These are phyloP conservation scores for Zaprionus bogoriensis DNA, from an alignment of 2,888 invertebrate genomes.

Conservation along the genomic window DNA sequence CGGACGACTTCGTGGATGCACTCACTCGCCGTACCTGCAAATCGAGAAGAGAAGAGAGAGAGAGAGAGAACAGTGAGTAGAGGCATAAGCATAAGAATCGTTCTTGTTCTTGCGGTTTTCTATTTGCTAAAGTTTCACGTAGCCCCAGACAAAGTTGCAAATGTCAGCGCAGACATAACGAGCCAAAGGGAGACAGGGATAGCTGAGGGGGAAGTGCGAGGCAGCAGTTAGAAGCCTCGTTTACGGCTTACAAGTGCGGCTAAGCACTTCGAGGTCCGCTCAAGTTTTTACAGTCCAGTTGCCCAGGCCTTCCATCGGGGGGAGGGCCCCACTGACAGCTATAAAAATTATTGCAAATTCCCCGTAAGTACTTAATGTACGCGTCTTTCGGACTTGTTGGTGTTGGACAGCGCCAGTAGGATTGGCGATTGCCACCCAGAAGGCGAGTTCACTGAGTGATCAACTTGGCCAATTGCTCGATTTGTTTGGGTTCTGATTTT, in stretches of 20 bases:
- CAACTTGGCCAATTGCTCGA: constrained; percentile 10
- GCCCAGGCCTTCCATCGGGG: constrained; percentile 2
- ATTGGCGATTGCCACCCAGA: constrained; percentile 10
- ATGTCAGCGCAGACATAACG: constrained; percentile 11
- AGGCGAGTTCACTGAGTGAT: background rate
- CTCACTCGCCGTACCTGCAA: constrained; percentile 64
- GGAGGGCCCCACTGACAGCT: constrained; percentile 13
- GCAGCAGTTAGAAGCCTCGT: constrained; percentile 15
- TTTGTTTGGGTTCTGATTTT: background rate
- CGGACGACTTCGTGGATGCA: constrained; percentile 36
- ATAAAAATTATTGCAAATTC: constrained; percentile 46
- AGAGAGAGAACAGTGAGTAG: constrained; percentile 26
- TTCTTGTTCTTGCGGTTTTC: constrained; percentile 29
- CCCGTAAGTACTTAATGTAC: constrained; percentile 33
- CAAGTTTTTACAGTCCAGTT: constrained; percentile 38
- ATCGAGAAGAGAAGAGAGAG: constrained; percentile 18
- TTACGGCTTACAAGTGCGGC: constrained; percentile 51
- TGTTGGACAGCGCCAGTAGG: constrained; percentile 7
- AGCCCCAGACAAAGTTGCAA: constrained; percentile 60
- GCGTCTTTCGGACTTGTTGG: constrained; percentile 5
- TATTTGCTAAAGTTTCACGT: constrained; percentile 28
- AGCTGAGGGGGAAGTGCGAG: background rate
- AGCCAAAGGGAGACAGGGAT: background rate
- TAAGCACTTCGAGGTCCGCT: constrained; percentile 12
- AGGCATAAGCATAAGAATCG: constrained; percentile 50